phyloP scores from a whole-genome alignment of 2,888 invertebrate genomes.

The Tetranychus truncatus region DNA sequence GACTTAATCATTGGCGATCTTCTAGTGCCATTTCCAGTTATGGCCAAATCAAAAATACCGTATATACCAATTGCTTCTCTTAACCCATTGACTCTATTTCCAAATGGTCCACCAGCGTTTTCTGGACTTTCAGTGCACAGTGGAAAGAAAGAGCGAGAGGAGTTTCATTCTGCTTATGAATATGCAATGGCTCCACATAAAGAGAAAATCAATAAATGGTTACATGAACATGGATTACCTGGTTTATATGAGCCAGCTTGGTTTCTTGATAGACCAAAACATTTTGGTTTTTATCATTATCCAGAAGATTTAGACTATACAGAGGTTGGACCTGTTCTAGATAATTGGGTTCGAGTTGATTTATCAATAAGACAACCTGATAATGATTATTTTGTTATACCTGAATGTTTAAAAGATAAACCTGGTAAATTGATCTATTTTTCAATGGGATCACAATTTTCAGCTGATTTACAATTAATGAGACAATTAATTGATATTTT shows the following conservation, averaged over 20 bases:
- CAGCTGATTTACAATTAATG: constrained; percentile 13
- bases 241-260: background rate
- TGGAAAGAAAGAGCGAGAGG: background rate
- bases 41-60: background rate
- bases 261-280: background rate
- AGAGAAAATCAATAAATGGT: constrained; percentile 4
- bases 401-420: background rate
- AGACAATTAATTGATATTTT: constrained; percentile 14
- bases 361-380: background rate
- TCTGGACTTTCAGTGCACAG: background rate
- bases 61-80: background rate
- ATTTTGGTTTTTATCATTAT: constrained; percentile 10
- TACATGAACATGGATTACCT: background rate
- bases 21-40: background rate
- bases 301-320: constrained; percentile 2
- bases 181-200: background rate
- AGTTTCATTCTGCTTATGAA: background rate
- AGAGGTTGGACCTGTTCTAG: background rate
- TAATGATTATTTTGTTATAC: constrained; percentile 1
- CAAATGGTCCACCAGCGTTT: constrained; percentile 1
- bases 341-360: constrained; percentile 3
- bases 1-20: background rate
- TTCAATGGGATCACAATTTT: constrained; percentile 15
- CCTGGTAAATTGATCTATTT: constrained; percentile 17
- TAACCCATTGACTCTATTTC: background rate